Conservation (phyloP, 2,888 invertebrate genomes). For the Chrysolina americana region DNA sequence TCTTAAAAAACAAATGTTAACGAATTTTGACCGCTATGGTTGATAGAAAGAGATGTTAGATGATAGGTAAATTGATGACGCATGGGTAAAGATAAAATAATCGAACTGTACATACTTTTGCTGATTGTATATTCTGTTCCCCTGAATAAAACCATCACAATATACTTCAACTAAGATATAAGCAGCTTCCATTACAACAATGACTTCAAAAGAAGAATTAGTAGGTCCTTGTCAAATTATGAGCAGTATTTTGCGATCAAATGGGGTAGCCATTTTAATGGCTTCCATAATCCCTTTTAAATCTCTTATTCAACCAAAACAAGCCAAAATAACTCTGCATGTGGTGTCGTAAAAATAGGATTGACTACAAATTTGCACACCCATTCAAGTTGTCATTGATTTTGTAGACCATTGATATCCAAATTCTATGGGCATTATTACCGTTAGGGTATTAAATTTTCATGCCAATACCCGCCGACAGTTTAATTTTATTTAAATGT, state of each 20-base stretch:
- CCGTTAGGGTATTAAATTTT: conserved; percentile 27
- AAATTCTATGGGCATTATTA: conserved; percentile 22
- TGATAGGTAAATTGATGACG: too few species aligned
- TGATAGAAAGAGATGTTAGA: too few species aligned
- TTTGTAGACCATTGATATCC: conserved; percentile 15
- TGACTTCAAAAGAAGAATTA: background rate
- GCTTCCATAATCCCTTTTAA: conserved; percentile 1
- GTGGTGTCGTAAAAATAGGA: conserved; percentile 22
- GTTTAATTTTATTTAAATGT: conserved; percentile 28
- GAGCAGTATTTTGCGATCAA: background rate
- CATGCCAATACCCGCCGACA: conserved; percentile 18
- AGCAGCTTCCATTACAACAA: conserved; percentile 6
- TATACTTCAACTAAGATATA: background rate
- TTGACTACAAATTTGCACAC: conserved; percentile 24
- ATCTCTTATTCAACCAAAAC: conserved; percentile 19
- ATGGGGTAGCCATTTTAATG: background rate
- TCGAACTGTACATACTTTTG: too few species aligned
- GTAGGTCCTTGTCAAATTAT: background rate
- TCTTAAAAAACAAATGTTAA: too few species aligned
- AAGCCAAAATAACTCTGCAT: conserved; percentile 28
- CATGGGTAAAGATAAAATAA: too few species aligned
- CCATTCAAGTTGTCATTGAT: conserved; percentile 10
- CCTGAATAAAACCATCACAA: background rate
- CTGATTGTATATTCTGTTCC: too few species aligned
- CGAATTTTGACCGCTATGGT: too few species aligned